Base-by-base conservation (phyloP, 2,797 vertebrate genomes). In the Hypotaenidia philippensis region DNA sequence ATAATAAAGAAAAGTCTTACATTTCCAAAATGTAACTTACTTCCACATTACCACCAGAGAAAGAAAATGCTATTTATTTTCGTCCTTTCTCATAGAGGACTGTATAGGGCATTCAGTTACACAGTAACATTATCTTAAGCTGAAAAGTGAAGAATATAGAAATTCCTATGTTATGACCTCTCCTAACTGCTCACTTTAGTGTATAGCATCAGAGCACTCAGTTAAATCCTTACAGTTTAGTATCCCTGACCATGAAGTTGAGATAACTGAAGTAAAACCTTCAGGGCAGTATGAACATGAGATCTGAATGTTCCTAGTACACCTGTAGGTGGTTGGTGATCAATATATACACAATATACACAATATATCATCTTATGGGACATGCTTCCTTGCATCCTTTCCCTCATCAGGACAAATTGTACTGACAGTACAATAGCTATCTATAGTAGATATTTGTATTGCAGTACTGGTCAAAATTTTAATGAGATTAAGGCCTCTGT, bases 81-180 rank as follows among this genome's bases (percentile, higher is more conserved):
- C 31, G 19, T 80, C 87, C 40, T 65, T 77, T 64, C 3, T 0
- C 1, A 0, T 8, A 36, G 34, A 72, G 17, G n/a, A 60, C 19
- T 41, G 40, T 27, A 55, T 0, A 26, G 22, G 47, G 6, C 53
- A 80, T 89, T 91, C 82, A 87, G 44, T 55, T 83, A 18, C 50
- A 56, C 83, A 74, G 29, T 17, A 68, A 20, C 5, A 13, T 80
- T 70, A 52, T 53, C 38, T 72, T 13, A 13, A 1, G 2, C 16
- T 71, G 49, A 83, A 57, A 81, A 86, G 14, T 31, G 8, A 20
- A 65, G 6, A 60, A 89, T 61, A 36, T 36, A 50, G 5, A 20
- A 77, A 45, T 61, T 61, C 26, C 11, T n/a, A 1, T 16, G 16
- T 81, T 72, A 25, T 19, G 13, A 59, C 15, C 23, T 50, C 25